These are phyloP conservation scores for Gambelia wislizenii DNA, from an alignment of 2,797 vertebrate species.

Conservation along the genomic window DNA sequence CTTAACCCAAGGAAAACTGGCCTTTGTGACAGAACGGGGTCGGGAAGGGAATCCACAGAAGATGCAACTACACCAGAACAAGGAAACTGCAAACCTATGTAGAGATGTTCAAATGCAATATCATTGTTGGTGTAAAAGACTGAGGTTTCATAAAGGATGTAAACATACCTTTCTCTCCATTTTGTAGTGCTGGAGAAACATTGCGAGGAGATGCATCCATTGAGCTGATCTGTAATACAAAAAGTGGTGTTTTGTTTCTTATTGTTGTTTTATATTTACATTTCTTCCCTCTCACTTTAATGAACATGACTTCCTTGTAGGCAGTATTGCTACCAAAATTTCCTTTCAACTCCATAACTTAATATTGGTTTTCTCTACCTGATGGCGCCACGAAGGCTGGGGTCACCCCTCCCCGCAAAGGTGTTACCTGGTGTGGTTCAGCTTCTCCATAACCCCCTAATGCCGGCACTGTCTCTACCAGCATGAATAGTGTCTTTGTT, in stretches of 20 bases:
- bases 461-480: no score
- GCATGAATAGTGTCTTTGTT: neutral
- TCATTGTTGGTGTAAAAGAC: neutral
- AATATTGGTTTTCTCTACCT: neutral
- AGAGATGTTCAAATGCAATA: neutral
- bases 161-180: constrained; percentile 93
- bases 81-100: neutral
- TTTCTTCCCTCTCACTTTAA: neutral
- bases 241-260: constrained; percentile 30
- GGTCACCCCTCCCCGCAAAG: no score
- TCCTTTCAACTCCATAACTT: neutral
- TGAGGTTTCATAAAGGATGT: neutral
- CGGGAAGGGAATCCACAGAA: neutral
- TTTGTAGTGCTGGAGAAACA: constrained; percentile 91
- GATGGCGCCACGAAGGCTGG: no score
- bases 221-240: constrained; percentile 81
- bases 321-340: neutral
- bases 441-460: no score
- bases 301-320: neutral
- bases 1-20: neutral
- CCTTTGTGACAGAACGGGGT: neutral
- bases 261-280: neutral
- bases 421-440: no score
- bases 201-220: constrained; percentile 95
- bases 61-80: neutral